A percentile compares a stretch with the other conserved stretches of the same genome.
phyloP scores from a whole-genome alignment of 2,888 invertebrate genomes.

The Eupithecia centaureata region DNA sequence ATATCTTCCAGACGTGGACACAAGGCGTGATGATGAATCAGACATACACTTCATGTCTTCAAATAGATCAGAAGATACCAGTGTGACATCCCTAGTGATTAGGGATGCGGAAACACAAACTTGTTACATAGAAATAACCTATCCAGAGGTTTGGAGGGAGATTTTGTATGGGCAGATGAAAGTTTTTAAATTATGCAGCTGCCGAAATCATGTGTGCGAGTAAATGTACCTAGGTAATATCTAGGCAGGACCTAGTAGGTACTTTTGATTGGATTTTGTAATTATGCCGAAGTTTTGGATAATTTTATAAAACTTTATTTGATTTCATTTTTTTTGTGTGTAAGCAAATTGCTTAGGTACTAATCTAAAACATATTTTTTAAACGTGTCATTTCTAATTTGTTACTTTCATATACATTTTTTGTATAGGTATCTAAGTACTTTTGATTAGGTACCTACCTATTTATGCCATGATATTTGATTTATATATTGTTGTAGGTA shows the following conservation, averaged over 20 bases:
- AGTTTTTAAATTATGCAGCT: conserved; percentile 5
- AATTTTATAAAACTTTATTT: neutral
- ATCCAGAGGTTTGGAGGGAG: neutral
- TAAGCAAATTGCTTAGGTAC: no score
- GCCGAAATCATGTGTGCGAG: neutral
- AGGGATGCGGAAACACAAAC: neutral
- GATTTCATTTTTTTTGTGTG: no score
- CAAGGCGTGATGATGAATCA: neutral
- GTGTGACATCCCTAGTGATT: no score
- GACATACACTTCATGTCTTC: neutral
- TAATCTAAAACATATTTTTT: no score
- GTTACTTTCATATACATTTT: no score
- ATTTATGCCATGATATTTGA: no score
- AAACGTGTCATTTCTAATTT: no score
- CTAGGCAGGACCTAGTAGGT: neutral
- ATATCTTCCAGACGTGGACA: no score
- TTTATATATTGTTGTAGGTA: no score
- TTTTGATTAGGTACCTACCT: no score
- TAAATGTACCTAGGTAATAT: neutral
- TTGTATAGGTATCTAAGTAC: no score
- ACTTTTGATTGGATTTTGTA: neutral
- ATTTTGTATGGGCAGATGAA: neutral
- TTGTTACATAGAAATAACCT: neutral
- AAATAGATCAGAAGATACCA: neutral
- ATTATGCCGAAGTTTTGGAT: neutral